Evolutionary conservation across 2,797 vertebrate species (phyloP).

Genomic region (Spatula versicolor): DNA sequence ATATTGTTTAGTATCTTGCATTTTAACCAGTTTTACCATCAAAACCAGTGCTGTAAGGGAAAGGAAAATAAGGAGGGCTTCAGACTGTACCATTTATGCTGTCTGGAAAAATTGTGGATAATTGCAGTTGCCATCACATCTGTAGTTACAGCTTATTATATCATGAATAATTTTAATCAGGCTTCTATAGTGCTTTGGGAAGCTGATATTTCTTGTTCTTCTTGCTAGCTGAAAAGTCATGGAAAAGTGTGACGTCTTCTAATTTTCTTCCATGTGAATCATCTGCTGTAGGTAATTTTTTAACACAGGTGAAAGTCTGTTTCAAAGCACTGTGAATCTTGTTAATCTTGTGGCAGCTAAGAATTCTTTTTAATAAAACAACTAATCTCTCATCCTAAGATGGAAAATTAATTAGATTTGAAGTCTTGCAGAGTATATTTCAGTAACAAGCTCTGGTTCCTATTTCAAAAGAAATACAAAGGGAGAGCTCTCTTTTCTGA

Average conservation of each 20-base stretch:
- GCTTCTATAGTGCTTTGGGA: constrained; percentile 6
- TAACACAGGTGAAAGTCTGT: constrained; percentile 18
- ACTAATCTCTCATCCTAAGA: constrained; percentile 29
- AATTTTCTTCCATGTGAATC: constrained; percentile 50
- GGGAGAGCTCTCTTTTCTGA: constrained; percentile 23
- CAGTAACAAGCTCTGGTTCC: constrained; percentile 19
- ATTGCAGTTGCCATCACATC: constrained; percentile 24
- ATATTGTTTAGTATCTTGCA: neutral
- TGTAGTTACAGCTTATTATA: constrained; percentile 21
- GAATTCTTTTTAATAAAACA: constrained; percentile 34
- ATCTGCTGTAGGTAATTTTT: constrained; percentile 30
- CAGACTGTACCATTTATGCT: neutral
- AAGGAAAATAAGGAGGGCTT: neutral
- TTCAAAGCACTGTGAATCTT: constrained; percentile 20
- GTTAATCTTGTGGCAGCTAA: constrained; percentile 29
- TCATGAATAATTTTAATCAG: constrained; percentile 44
- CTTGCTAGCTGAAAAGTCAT: constrained; percentile 19
- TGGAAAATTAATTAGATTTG: constrained; percentile 62
- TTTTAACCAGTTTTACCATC: neutral
- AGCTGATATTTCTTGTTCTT: constrained; percentile 44
- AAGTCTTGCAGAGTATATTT: constrained; percentile 18
- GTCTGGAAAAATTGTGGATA: neutral
- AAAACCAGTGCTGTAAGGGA: neutral
- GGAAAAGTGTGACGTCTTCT: neutral
- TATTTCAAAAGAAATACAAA: neutral